These are phyloP conservation scores for Drosophila macrospina DNA, from an alignment of 2,888 invertebrate genomes.

Conservation along the genomic window DNA sequence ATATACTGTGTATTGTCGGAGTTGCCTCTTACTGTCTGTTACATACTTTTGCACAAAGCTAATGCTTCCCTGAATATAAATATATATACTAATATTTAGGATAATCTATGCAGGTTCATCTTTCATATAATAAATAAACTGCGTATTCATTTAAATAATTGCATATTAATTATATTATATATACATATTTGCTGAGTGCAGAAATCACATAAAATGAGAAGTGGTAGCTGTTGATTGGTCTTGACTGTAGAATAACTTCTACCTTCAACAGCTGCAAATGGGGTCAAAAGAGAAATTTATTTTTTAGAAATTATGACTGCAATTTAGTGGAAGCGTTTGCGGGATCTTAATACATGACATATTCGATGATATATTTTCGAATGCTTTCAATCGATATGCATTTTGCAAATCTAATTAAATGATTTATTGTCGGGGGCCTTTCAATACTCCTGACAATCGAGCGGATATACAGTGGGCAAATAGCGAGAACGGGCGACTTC, in stretches of 20 bases:
- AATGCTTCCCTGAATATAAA: too few species aligned
- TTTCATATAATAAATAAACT: not conserved
- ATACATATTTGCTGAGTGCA: not conserved
- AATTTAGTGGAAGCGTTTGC: conserved; percentile 1
- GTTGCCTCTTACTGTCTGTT: too few species aligned
- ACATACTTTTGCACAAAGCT: too few species aligned
- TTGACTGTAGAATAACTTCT: not conserved
- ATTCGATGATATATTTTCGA: not conserved
- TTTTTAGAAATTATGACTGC: conserved; percentile 1
- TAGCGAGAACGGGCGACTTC: conserved; percentile 9
- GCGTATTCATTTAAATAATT: not conserved
- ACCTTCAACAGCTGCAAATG: not conserved
- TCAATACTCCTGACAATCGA: conserved; percentile 10
- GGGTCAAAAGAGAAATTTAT: not conserved
- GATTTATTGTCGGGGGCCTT: conserved; percentile 8
- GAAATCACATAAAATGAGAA: not conserved
- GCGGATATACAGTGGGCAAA: conserved; percentile 17
- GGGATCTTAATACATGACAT: not conserved
- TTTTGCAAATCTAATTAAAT: conserved; percentile 14
- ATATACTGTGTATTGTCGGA: too few species aligned
- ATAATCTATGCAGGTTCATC: too few species aligned
- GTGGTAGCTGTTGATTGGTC: not conserved
- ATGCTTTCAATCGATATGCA: conserved; percentile 4
- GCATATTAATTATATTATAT: not conserved
- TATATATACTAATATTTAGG: too few species aligned